Percentiles rank a stretch among this genome's conserved stretches.
phyloP scores from a whole-genome alignment of 1,140 invertebrate genomes.

The Cecropterus lyciades region DNA sequence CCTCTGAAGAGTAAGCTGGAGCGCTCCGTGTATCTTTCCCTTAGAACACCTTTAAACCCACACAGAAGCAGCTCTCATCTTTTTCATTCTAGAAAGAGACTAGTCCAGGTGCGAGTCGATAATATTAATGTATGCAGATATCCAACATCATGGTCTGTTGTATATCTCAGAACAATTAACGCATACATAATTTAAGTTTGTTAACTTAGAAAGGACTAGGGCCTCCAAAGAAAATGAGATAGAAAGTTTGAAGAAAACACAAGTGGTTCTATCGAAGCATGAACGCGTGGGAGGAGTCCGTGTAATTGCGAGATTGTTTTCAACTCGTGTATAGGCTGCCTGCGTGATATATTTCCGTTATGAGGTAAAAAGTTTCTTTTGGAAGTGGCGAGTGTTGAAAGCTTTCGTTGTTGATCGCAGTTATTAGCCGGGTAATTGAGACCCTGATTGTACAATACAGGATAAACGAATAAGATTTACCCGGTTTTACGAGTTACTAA shows the following conservation, averaged over 20 bases:
- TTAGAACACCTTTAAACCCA: too few relatives aligned
- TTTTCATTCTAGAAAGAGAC: too few relatives aligned
- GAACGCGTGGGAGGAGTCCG: conserved; percentile 4
- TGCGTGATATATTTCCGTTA: conserved; percentile 31
- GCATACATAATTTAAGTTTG: too few relatives aligned
- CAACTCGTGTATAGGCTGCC: conserved; percentile 14
- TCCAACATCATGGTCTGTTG: too few relatives aligned
- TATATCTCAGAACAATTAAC: too few relatives aligned
- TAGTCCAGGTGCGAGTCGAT: too few relatives aligned
- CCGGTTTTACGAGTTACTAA: too few relatives aligned
- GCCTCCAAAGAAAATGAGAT: conserved; percentile 15
- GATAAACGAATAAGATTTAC: not conserved
- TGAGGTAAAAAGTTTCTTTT: conserved; percentile 30
- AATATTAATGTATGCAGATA: too few relatives aligned
- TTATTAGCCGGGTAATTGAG: conserved; percentile 19
- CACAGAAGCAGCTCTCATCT: too few relatives aligned
- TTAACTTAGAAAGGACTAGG: too few relatives aligned
- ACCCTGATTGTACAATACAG: conserved; percentile 1
- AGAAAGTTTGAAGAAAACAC: conserved; percentile 13
- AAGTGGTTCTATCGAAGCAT: conserved; percentile 25
- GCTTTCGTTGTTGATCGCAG: conserved; percentile 20
- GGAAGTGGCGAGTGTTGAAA: conserved; percentile 11
- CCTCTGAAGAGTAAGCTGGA: too few relatives aligned
- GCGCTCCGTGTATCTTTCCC: too few relatives aligned
- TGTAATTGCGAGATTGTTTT: conserved; percentile 27